Percentiles rank a stretch among this genome's conserved stretches.
Conservation (phyloP, 2,797 vertebrate genomes). For the Sebastes glaucus region DNA sequence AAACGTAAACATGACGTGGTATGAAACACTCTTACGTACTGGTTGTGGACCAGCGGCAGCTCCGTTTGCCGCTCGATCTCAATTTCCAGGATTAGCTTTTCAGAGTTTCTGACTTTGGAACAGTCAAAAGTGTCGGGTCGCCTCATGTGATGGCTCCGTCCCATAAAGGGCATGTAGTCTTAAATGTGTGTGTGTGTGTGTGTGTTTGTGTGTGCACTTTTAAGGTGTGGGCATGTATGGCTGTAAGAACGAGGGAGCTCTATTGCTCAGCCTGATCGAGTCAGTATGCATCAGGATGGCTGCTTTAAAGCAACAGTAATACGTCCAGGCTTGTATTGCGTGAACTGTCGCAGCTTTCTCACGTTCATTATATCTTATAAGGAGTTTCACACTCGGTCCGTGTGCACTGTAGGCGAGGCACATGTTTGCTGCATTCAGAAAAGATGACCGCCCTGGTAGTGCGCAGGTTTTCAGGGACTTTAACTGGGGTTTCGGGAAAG, state of each 20-base stretch:
- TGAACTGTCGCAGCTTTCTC: conserved; percentile 64
- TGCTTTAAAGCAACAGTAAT: conserved; percentile 74
- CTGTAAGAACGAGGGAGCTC: conserved; percentile 78
- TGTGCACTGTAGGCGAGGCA: conserved; percentile 81
- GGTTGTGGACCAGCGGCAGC: conserved; percentile 29
- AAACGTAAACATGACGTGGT: conserved; percentile 67
- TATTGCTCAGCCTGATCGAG: conserved; percentile 67
- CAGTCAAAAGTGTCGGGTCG: conserved; percentile 58
- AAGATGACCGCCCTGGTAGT: conserved; percentile 47
- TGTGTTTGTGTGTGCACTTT: conserved; percentile 45
- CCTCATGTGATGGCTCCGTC: conserved; percentile 65
- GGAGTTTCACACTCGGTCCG: conserved; percentile 62
- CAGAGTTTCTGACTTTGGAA: conserved; percentile 62
- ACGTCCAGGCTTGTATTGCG: conserved; percentile 76
- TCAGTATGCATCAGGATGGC: conserved; percentile 75
- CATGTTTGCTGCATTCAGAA: conserved; percentile 80
- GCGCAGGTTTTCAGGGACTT: conserved; percentile 49
- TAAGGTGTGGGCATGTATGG: conserved; percentile 79
- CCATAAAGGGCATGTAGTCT: conserved; percentile 67
- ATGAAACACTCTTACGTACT: conserved; percentile 49
- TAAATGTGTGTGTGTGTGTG: conserved; percentile 33
- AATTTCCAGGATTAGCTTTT: conserved; percentile 46
- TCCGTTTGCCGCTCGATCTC: conserved; percentile 29
- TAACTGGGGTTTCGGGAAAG: conserved; percentile 88
- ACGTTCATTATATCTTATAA: conserved; percentile 51